Conservation (phyloP, 1,140 invertebrate genomes). For the Bombus waltoni region DNA sequence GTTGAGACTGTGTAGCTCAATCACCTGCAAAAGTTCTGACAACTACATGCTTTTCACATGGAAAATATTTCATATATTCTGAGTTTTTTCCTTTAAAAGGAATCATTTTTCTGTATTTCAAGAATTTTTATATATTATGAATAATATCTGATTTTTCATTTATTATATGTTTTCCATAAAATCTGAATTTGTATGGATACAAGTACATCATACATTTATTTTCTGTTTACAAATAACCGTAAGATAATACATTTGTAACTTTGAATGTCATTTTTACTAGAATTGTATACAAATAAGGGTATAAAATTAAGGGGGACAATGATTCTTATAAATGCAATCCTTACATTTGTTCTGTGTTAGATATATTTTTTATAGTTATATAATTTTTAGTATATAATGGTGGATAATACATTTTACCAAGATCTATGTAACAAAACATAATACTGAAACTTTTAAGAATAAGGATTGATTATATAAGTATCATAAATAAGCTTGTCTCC, state of each 20-base stretch:
- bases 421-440: neutral
- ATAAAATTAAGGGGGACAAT: neutral
- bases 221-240: slow-evolving; percentile 20
- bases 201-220: slow-evolving; percentile 22
- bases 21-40: slow-evolving; percentile 16
- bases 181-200: neutral
- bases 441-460: neutral
- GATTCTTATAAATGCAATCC: neutral
- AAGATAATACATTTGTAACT: slow-evolving; percentile 16
- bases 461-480: slow-evolving; percentile 6
- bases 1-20: slow-evolving; percentile 38
- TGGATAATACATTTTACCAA: neutral
- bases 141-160: neutral
- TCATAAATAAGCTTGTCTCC: neutral
- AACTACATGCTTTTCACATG: slow-evolving; percentile 40
- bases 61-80: slow-evolving; percentile 30
- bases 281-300: slow-evolving; percentile 32
- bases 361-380: neutral
- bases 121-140: slow-evolving; percentile 42
- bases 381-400: neutral
- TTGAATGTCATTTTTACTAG: slow-evolving; percentile 5
- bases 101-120: slow-evolving; percentile 50
- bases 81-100: slow-evolving; percentile 35
- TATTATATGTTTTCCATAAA: slow-evolving; percentile 8
- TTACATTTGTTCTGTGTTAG: neutral